Conservation (phyloP, 2,113 vertebrate species). For the Scolopax mira region DNA sequence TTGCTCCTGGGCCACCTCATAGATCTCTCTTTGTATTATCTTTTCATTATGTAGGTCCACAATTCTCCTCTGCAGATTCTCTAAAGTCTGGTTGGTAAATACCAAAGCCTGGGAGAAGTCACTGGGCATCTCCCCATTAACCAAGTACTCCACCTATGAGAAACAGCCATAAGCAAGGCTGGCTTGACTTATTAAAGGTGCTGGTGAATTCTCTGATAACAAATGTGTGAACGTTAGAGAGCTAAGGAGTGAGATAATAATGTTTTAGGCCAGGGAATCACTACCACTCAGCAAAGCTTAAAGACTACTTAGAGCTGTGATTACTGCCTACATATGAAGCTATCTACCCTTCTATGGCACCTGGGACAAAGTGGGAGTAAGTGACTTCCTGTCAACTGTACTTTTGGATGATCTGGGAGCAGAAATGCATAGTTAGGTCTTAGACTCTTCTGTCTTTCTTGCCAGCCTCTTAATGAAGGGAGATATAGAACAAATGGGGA, state of each 20-base stretch:
- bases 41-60: conserved; percentile 81
- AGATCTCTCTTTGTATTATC: conserved; percentile 74
- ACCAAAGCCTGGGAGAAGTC: conserved; percentile 82
- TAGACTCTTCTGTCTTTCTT: background rate
- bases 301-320: background rate
- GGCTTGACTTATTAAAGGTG: background rate
- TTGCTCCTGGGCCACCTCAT: conserved; percentile 75
- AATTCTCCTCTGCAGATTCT: conserved; percentile 77
- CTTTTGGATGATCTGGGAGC: background rate
- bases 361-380: background rate
- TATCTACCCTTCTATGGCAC: background rate
- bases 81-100: conserved; percentile 76
- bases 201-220: background rate
- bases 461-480: background rate
- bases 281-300: background rate
- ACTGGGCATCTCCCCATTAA: conserved; percentile 67
- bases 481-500: background rate
- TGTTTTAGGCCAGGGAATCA: background rate
- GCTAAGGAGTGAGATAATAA: background rate
- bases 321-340: background rate
- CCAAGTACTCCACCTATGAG: conserved; percentile 82
- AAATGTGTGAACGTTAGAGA: background rate
- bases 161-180: background rate
- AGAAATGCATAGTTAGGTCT: background rate
- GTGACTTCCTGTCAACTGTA: background rate